These are phyloP conservation scores for Xenus cinereus DNA, from an alignment of 2,113 vertebrate species.

Conservation along the genomic window DNA sequence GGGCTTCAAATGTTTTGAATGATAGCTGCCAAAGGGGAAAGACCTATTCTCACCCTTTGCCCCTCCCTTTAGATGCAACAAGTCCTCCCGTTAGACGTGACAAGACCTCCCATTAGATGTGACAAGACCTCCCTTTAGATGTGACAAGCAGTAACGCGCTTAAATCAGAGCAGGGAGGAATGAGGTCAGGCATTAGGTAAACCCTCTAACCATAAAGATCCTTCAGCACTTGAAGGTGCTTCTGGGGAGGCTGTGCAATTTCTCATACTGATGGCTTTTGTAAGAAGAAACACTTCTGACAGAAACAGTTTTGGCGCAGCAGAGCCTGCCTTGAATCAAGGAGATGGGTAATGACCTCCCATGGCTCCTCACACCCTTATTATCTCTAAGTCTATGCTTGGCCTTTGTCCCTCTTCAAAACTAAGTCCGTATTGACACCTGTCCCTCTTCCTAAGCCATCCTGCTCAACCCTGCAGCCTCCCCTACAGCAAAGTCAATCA, in stretches of 20 bases:
- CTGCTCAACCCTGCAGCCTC: rapidly evolving
- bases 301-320: not conserved
- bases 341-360: not conserved
- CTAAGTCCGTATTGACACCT: not conserved
- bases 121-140: not conserved
- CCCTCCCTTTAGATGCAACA: not conserved
- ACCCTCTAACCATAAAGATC: not conserved
- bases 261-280: not conserved
- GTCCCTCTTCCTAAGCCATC: not conserved
- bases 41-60: not conserved
- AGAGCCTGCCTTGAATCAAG: not conserved
- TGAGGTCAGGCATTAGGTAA: not conserved
- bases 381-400: not conserved
- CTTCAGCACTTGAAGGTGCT: not conserved
- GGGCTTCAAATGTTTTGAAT: not conserved
- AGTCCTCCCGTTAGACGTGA: not conserved
- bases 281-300: not conserved
- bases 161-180: not conserved
- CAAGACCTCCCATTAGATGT: not conserved
- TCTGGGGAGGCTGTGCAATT: not conserved
- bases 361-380: not conserved
- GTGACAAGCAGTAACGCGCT: not conserved
- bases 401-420: not conserved
- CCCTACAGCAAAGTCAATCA: not conserved
- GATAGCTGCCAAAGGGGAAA: not conserved